Conservation (phyloP, 2,797 vertebrate genomes). For the Esox lucius region DNA sequence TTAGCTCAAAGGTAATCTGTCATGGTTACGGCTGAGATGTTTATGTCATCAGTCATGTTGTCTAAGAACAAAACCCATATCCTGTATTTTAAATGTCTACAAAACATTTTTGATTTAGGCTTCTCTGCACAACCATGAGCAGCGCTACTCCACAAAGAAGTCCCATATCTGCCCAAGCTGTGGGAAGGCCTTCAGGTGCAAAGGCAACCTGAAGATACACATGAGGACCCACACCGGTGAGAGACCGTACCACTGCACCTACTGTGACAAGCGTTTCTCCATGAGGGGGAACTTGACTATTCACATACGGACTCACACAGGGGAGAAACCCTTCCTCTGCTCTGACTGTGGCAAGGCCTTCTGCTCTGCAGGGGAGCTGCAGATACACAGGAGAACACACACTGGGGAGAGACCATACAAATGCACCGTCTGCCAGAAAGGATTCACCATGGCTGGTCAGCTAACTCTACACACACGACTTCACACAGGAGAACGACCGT, state of each 20-base stretch:
- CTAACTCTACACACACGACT: slow-evolving; percentile 52
- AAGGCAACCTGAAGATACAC: slow-evolving; percentile 46
- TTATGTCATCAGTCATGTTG: too few relatives aligned
- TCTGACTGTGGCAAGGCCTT: slow-evolving; percentile 55
- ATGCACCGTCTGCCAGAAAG: slow-evolving; percentile 43
- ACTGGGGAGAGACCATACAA: slow-evolving; percentile 57
- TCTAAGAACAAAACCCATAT: too few relatives aligned
- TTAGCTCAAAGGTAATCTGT: slow-evolving; percentile 32
- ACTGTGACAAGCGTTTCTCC: slow-evolving; percentile 54
- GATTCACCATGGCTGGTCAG: slow-evolving; percentile 55
- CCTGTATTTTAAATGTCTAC: not conserved
- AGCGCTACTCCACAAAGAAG: slow-evolving; percentile 47
- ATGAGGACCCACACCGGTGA: slow-evolving; percentile 59
- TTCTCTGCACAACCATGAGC: slow-evolving; percentile 40
- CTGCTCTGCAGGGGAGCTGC: slow-evolving; percentile 52
- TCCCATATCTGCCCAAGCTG: slow-evolving; percentile 46
- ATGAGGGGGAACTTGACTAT: slow-evolving; percentile 53
- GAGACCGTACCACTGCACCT: slow-evolving; percentile 56
- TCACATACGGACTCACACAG: slow-evolving; percentile 54
- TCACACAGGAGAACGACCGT: slow-evolving; percentile 56
- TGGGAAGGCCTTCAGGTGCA: slow-evolving; percentile 52
- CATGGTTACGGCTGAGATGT: not conserved
- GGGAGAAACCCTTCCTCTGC: slow-evolving; percentile 57
- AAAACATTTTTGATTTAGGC: not conserved
- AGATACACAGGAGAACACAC: slow-evolving; percentile 60